These are phyloP conservation scores for Apodemus speciosus DNA, from an alignment of 2,113 vertebrate genomes.

Conservation along the genomic window DNA sequence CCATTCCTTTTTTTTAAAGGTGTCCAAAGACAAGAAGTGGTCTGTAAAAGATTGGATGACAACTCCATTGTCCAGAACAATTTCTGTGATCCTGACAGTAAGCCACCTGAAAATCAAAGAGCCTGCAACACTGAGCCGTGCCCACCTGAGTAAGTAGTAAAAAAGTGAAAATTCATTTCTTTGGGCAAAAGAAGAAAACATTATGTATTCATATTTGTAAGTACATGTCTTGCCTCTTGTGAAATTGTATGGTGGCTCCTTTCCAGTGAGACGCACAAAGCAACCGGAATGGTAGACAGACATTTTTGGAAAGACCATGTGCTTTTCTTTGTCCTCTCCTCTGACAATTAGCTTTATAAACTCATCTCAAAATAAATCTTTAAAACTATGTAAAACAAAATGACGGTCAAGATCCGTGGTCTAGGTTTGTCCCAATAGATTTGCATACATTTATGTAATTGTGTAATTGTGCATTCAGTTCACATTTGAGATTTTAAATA, in stretches of 20 bases:
- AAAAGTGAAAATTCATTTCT: conserved; percentile 34
- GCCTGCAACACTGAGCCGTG: conserved; percentile 97
- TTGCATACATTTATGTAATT: conserved; percentile 31
- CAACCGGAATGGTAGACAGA: background rate
- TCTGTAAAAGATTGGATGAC: conserved; percentile 97
- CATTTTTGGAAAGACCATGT: background rate
- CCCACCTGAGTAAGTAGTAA: conserved; percentile 95
- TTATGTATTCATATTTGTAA: conserved; percentile 33
- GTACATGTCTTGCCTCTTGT: background rate
- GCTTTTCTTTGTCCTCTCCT: conserved; percentile 35
- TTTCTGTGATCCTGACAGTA: conserved; percentile 96
- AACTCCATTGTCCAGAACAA: conserved; percentile 96
- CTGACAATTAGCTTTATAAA: conserved; percentile 49
- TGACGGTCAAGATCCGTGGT: background rate
- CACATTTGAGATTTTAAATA: conserved; percentile 20
- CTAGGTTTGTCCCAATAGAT: conserved; percentile 14
- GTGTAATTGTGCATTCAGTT: background rate
- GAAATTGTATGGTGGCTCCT: background rate
- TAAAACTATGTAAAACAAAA: conserved; percentile 33
- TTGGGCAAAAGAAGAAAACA: conserved; percentile 1
- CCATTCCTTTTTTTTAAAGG: conserved; percentile 86
- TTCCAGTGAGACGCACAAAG: background rate
- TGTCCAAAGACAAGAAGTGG: conserved; percentile 94
- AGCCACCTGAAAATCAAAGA: conserved; percentile 96
- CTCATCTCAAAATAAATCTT: conserved; percentile 26